Base-by-base conservation (phyloP, 2,888 invertebrate genomes). In the Aspidiotus destructor region DNA sequence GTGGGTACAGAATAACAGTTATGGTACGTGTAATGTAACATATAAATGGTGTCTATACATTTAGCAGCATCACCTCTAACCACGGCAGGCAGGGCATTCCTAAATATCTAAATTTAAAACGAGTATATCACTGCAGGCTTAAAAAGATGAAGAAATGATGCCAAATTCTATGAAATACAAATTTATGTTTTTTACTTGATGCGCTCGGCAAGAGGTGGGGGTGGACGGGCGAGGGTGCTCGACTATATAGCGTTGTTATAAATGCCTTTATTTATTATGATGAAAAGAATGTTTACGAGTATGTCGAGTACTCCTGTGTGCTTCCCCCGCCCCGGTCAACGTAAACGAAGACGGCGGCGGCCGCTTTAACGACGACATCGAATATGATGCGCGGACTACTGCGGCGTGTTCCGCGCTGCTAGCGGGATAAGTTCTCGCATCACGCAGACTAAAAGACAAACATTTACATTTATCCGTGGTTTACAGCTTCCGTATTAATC, bases 121-220 rank as follows among this genome's bases (percentile, higher is more conserved):
- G 58, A 41, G 55, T 67, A 58, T 65, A 52, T n/a, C 11, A 52
- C 15, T 10, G 13, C 58, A 58, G 57, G 60, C 48, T 67, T 58
- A 40, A 67, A 57, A 60, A 67, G 57, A 67, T 67, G 60, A 67
- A 57, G 61, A 62, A 62, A 69, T 69, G 62, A 69, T 69, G 69
- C 69, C 69, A 69, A 69, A 69, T 69, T 69, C 69, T 69, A 69
- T 69, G 62, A 69, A 69, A 69, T 55, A 62, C 62, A 69, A 69
- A 69, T 69, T 69, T 69, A 69, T 69, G 69, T 69, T 69, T 69
- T 69, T 69, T 69, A 44, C 42, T 61, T 41, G 60, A 53, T 57
- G 67, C 57, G 48, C 11, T 48, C 48, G 48, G 11, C 11, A 48
- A n/a, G 48, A 13, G 48, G 48, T 48, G 48, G 48, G 48, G n/a